Evolutionary conservation across 2,888 invertebrate species (phyloP), one percentile per base, ranked within the genome.

Genomic region (Phortica okadai): DNA sequence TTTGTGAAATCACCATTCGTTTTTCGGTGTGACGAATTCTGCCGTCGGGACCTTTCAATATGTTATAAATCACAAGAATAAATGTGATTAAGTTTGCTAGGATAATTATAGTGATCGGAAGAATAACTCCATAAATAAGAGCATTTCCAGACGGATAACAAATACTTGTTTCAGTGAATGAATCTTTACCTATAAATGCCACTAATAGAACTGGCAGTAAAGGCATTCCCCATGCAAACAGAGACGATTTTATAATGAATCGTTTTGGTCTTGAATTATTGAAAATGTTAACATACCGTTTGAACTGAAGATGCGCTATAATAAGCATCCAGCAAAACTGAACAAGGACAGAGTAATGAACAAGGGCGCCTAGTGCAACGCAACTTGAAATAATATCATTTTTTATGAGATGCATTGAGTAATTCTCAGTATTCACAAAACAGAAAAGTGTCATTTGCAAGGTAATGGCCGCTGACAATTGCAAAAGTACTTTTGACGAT

Each of bases 291-390:
- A 95, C 95, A 83, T 95, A 95, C 76, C 94, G 92, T 66, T 94
- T 92, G 88, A 94, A 95, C 88, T 95, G 95, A 75, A 95, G 91
- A 77, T 94, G 92, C 1, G 94, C 95, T 76, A 95, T 94, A 75
- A 95, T 93, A 66, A 95, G 90, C 95, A 95, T 95, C 95, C 95
- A 95, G 86, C 93, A 93, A 83, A 95, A 95, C 81, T 94, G 94
- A 1, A 94, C 93, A n/a, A 95, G 89, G 42, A 95, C 93, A 16
- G 94, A 94, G 88, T 95, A 95, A 85, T 95, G 95, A 6, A 95
- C 89, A 21, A 93, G 83, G 8, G 93, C 93, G 5, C 95, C 94
- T 33, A 94, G 91, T 16, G 91, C 88, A 62, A 94, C 92, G 84
- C 95, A 95, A 56, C 91, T 85, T 0, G 84, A 83, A 67, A 85